Evolutionary conservation across 2,113 vertebrate species (phyloP).

Genomic region (Malurus cyaneus): DNA sequence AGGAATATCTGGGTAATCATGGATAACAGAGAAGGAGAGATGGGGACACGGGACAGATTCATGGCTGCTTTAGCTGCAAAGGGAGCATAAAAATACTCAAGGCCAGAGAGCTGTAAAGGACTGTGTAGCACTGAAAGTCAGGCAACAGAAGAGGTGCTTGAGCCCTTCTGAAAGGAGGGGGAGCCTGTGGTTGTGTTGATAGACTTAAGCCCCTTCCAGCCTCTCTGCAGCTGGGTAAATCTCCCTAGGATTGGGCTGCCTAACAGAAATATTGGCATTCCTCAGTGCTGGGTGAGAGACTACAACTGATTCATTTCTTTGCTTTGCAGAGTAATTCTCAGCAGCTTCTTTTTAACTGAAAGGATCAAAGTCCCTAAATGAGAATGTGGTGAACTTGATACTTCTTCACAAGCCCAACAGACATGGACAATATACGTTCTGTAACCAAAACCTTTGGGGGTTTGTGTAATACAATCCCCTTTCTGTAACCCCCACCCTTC

Average conservation of each 20-base stretch:
- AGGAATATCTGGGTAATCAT: neutral
- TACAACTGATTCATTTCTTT: slow-evolving; percentile 64
- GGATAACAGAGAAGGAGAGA: neutral
- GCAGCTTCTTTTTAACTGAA: slow-evolving; percentile 59
- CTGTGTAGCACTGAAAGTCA: neutral
- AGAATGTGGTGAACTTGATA: slow-evolving; percentile 68
- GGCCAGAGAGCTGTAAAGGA: neutral
- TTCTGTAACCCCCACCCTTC: slow-evolving; percentile 52
- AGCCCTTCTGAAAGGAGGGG: slow-evolving; percentile 9
- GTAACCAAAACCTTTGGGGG: slow-evolving; percentile 66
- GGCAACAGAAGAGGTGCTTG: slow-evolving; percentile 24
- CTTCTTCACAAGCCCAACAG: slow-evolving; percentile 61
- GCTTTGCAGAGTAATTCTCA: slow-evolving; percentile 54
- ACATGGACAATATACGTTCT: slow-evolving; percentile 69
- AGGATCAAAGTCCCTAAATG: slow-evolving; percentile 69
- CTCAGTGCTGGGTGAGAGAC: slow-evolving; percentile 49
- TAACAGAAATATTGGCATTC: slow-evolving; percentile 63
- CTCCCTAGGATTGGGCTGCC: slow-evolving; percentile 56
- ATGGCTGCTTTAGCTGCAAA: neutral
- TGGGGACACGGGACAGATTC: neutral
- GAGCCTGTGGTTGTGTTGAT: slow-evolving; percentile 37
- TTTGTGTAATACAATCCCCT: slow-evolving; percentile 66
- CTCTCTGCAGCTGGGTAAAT: slow-evolving; percentile 60
- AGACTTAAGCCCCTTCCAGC: slow-evolving; percentile 56
- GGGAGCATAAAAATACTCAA: neutral